phyloP scores from a whole-genome alignment of 1,140 invertebrate genomes.

The Hetaerina americana region DNA sequence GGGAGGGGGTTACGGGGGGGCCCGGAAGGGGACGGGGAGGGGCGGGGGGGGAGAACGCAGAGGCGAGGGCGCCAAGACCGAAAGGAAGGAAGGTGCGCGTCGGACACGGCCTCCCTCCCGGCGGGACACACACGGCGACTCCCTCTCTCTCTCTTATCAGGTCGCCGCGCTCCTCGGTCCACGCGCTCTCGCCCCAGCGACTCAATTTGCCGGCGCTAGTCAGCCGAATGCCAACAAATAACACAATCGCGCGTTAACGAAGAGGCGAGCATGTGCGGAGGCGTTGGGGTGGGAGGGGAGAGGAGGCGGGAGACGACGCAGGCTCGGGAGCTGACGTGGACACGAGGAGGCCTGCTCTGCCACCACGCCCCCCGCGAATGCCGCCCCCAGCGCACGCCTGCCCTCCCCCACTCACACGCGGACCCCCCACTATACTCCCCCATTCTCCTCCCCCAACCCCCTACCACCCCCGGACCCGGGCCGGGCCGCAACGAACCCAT shows the following conservation, averaged over 20 bases:
- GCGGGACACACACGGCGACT: not conserved
- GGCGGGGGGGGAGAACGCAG: no score
- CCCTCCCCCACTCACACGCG: not conserved
- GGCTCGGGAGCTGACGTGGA: not conserved
- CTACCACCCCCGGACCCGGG: not conserved
- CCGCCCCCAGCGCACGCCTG: no score
- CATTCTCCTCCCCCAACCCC: not conserved
- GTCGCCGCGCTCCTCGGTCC: not conserved
- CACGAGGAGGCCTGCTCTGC: no score
- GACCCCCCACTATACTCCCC: not conserved
- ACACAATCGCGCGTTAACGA: not conserved
- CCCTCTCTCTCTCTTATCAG: no score
- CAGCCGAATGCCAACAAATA: not conserved
- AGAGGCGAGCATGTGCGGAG: not conserved
- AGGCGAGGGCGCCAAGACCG: not conserved
- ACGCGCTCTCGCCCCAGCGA: not conserved
- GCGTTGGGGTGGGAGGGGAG: not conserved
- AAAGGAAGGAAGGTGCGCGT: not conserved
- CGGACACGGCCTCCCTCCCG: not conserved
- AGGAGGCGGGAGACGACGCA: not conserved
- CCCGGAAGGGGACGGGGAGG: no score
- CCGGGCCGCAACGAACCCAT: not conserved
- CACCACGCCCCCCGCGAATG: not conserved
- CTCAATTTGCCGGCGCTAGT: not conserved
- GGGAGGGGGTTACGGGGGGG: no score